Conservation (phyloP, 30 jellyfish, hydroid and myxozoan species). For the Clytia hemisphaerica region DNA sequence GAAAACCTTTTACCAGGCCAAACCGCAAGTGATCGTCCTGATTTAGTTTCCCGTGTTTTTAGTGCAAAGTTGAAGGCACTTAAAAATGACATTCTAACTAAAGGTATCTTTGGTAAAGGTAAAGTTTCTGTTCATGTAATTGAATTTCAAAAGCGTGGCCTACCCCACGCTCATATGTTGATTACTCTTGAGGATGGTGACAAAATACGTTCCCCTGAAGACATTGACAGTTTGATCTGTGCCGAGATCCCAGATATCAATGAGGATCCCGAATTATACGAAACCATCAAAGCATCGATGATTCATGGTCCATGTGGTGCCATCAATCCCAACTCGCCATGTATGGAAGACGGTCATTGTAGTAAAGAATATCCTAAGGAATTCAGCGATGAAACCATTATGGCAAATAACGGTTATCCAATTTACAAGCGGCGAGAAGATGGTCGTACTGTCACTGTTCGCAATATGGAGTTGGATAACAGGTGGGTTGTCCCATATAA, state of each 20-base stretch:
- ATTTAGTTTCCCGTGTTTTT: constrained; percentile 44
- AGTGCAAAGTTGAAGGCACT: constrained; percentile 28
- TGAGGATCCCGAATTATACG: constrained; percentile 14
- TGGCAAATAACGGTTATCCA: constrained; percentile 52
- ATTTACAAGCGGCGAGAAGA: constrained; percentile 42
- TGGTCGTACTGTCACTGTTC: constrained; percentile 10
- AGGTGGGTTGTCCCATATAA: constrained; percentile 61
- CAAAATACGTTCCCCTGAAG: constrained; percentile 32
- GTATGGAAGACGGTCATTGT: constrained; percentile 48
- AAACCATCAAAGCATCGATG: constrained; percentile 34
- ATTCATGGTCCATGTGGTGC: constrained; percentile 54
- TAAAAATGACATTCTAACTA: constrained; percentile 6
- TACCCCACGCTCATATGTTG: constrained; percentile 51
- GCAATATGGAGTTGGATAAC: constrained; percentile 27
- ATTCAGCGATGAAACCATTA: constrained; percentile 9
- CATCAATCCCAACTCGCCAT: constrained; percentile 23
- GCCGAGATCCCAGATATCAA: constrained; percentile 50
- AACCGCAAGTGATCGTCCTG: constrained; percentile 26
- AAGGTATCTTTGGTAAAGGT: too few relatives aligned
- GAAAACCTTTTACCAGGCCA: constrained; percentile 21
- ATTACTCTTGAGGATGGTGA: constrained; percentile 38
- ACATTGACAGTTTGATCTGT: constrained; percentile 33
- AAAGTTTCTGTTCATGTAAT: too few relatives aligned
- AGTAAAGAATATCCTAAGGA: constrained; percentile 21
- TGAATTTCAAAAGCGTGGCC: constrained; percentile 55